phyloP scores from a whole-genome alignment of 1,140 invertebrate genomes.

The Oncopodura yosiiana region DNA sequence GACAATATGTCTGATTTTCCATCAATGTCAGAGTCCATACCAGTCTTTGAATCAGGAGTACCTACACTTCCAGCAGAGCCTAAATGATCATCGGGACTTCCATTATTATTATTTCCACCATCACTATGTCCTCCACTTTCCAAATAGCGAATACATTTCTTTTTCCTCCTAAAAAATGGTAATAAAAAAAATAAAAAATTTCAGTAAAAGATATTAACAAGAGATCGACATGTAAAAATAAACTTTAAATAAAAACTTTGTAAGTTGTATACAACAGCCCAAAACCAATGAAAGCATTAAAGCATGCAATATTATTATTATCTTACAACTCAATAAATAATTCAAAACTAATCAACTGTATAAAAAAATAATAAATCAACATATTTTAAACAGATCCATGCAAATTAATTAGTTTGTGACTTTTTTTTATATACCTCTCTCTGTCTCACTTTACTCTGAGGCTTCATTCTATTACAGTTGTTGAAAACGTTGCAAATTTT shows the following conservation, averaged over 20 bases:
- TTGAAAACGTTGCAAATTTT: no score
- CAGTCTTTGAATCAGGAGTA: conserved; percentile 51
- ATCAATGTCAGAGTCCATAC: conserved; percentile 46
- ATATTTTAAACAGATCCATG: no score
- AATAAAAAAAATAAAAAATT: conserved; percentile 13
- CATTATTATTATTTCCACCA: conserved; percentile 51
- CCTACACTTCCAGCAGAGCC: conserved; percentile 61
- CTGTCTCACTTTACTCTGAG: no score
- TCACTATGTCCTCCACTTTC: conserved; percentile 52
- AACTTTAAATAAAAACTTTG: neutral
- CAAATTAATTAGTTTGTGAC: no score
- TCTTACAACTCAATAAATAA: no score
- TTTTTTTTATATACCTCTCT: no score
- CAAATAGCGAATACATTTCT: conserved; percentile 95
- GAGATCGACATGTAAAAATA: neutral
- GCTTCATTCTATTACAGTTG: no score
- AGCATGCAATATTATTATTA: no score
- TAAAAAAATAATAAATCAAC: no score
- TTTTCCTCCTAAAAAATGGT: conserved; percentile 75
- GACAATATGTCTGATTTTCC: conserved; percentile 40
- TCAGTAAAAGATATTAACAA: conserved; percentile 3
- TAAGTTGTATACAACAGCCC: no score
- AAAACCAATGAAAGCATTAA: no score
- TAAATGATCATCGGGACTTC: conserved; percentile 49
- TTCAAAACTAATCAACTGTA: no score